phyloP scores from a whole-genome alignment of 64 coral and sea anemone species.

The Montipora foliosa region DNA sequence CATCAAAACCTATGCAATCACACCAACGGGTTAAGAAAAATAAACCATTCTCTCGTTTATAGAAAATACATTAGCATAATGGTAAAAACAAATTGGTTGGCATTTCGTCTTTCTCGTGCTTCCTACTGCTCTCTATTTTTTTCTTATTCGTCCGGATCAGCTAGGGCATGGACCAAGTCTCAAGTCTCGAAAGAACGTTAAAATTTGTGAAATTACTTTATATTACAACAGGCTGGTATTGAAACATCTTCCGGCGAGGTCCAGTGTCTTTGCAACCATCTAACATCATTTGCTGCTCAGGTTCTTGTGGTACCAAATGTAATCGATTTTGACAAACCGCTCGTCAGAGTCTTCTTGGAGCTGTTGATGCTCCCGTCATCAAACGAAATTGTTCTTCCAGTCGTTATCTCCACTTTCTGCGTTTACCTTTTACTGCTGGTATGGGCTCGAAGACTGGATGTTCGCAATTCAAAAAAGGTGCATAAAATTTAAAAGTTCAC shows the following conservation, averaged over 20 bases:
- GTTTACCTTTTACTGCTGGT: slow-evolving; percentile 72
- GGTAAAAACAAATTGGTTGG: not conserved
- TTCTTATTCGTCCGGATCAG: too few relatives aligned
- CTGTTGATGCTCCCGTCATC: not conserved
- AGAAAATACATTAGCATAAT: too few relatives aligned
- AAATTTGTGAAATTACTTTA: not conserved
- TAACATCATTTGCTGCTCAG: slow-evolving; percentile 75
- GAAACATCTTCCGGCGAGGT: slow-evolving; percentile 10
- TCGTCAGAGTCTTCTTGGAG: not conserved
- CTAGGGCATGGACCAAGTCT: too few relatives aligned
- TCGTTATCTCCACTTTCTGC: slow-evolving; percentile 62
- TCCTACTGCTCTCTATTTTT: too few relatives aligned
- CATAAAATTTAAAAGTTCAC: not conserved
- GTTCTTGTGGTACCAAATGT: slow-evolving; percentile 21
- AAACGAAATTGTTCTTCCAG: slow-evolving; percentile 50
- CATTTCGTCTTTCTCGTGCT: too few relatives aligned
- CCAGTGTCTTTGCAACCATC: slow-evolving; percentile 73
- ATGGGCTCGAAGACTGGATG: slow-evolving; percentile 79
- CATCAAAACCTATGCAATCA: too few relatives aligned
- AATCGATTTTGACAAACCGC: slow-evolving; percentile 60
- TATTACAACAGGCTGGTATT: slow-evolving; percentile 60
- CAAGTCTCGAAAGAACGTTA: not conserved
- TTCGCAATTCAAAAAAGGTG: slow-evolving; percentile 65
- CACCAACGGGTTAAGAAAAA: too few relatives aligned
- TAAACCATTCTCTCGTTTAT: too few relatives aligned